A percentile compares a stretch with the other conserved stretches of the same genome.
Conservation (phyloP, 2,888 invertebrate genomes). For the Priocnemis perturbator region DNA sequence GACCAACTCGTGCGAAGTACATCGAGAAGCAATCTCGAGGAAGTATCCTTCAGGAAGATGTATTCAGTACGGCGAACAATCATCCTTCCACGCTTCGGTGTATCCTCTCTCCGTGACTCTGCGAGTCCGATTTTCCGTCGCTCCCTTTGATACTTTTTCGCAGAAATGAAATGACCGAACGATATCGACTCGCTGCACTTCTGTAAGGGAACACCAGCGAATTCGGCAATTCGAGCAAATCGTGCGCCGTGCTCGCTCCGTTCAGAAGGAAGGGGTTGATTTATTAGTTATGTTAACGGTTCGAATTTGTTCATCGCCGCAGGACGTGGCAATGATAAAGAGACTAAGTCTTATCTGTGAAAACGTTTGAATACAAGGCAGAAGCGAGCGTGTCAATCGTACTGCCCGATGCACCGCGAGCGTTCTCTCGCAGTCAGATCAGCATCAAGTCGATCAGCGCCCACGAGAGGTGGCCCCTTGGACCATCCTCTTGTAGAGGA, state of each 20-base stretch:
- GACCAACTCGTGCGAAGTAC: constrained; percentile 20
- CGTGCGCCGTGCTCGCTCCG: no score
- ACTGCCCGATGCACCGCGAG: constrained; percentile 35
- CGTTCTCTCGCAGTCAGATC: constrained; percentile 59
- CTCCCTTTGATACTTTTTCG: no score
- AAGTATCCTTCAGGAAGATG: constrained; percentile 24
- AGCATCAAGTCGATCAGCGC: constrained; percentile 45
- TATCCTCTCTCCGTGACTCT: constrained; percentile 11
- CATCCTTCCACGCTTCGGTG: constrained; percentile 15
- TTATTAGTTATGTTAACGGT: no score
- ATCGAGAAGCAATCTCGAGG: constrained; percentile 31
- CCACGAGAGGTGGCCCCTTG: constrained; percentile 29
- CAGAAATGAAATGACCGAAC: no score
- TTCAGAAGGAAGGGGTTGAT: no score
- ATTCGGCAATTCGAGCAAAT: no score
- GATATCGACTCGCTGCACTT: neutral
- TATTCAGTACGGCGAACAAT: constrained; percentile 29
- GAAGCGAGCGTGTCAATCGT: constrained; percentile 40
- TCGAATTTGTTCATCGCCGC: no score
- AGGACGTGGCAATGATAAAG: no score
- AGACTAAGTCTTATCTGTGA: constrained; percentile 47
- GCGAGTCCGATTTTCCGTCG: neutral
- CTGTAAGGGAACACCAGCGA: neutral
- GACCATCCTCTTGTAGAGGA: constrained; percentile 34
- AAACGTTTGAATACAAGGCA: constrained; percentile 45